Evolutionary conservation across 2,113 vertebrate species (phyloP).

Genomic region (Cromileptes altivelis): DNA sequence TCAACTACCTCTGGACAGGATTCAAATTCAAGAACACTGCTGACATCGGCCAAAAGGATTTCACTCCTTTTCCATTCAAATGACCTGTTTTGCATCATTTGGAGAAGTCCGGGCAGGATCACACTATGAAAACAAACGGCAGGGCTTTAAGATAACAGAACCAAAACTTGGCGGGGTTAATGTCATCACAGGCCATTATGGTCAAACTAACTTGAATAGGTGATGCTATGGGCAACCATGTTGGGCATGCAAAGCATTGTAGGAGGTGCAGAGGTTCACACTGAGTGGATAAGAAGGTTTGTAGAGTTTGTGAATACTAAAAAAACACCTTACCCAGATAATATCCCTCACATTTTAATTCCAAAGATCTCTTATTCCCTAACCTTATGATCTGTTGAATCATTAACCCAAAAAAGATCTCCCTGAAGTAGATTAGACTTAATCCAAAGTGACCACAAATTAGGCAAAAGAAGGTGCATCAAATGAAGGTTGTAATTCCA

Average conservation of each 20-base stretch:
- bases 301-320: background rate
- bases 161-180: constrained; percentile 43
- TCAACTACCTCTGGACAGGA: constrained; percentile 69
- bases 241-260: constrained; percentile 72
- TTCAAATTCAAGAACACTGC: constrained; percentile 72
- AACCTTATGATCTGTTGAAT: background rate
- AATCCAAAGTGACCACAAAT: constrained; percentile 74
- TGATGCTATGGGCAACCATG: constrained; percentile 57
- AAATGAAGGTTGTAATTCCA: constrained; percentile 73
- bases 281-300: background rate
- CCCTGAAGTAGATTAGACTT: constrained; percentile 32
- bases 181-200: constrained; percentile 71
- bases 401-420: constrained; percentile 1
- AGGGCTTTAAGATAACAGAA: constrained; percentile 80
- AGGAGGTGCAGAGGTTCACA: constrained; percentile 12
- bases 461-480: constrained; percentile 60
- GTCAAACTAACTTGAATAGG: constrained; percentile 68
- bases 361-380: background rate
- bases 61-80: constrained; percentile 75
- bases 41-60: constrained; percentile 58
- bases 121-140: constrained; percentile 73
- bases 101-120: constrained; percentile 46
- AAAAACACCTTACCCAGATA: background rate
- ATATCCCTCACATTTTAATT: background rate
- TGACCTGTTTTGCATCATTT: constrained; percentile 75